Evolutionary conservation across 2,113 vertebrate species (phyloP), one percentile per base, ranked within the genome.

Genomic region (Pseudorhombus dupliciocellatus): DNA sequence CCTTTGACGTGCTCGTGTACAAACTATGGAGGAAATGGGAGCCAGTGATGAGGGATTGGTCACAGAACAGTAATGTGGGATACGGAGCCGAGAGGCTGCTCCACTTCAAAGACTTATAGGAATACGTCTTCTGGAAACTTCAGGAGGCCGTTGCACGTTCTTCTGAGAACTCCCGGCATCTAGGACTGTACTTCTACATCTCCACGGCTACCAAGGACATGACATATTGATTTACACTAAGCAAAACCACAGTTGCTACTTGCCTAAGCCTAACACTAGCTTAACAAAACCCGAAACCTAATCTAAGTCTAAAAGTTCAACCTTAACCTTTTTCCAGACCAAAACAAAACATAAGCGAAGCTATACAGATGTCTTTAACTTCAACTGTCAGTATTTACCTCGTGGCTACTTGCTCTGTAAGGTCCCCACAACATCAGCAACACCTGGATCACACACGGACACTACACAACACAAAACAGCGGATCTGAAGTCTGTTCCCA

Each of bases 401-500:
- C 12, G 12, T 37, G 11, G 34, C 10, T 10, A 12, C 34, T 37
- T 37, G 34, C 34, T 11, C 11, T 37, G 8, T 34, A 10, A 34
- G 31, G 31, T 34, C 31, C 31, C 31, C 9, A 34, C 31, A 7
- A 34, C 31, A 10, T 34, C 2, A 46, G 42, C 18, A 16, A 46
- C 18, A 46, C 18, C 16, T 46, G 16, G 40, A 42, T 42, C 40
- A 14, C 16, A 5, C 42, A 5, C 15, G 5, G 14, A 15, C 42
- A 15, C 42, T 44, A 12, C 15, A 14, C 40, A 4, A 11, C 64
- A 52, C 25, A 60, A 26, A 5, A 30, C n/a, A 34, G 25, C n/a
- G n/a, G 53, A n/a, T n/a, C n/a, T n/a, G 90, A 91, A 92, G 94
- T 94, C 90, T 94, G 90, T 94, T 96, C 94, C 91, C 94, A 95